Evolutionary conservation across 2,113 vertebrate species (phyloP).

Genomic region (Sarotherodon lohbergeri): DNA sequence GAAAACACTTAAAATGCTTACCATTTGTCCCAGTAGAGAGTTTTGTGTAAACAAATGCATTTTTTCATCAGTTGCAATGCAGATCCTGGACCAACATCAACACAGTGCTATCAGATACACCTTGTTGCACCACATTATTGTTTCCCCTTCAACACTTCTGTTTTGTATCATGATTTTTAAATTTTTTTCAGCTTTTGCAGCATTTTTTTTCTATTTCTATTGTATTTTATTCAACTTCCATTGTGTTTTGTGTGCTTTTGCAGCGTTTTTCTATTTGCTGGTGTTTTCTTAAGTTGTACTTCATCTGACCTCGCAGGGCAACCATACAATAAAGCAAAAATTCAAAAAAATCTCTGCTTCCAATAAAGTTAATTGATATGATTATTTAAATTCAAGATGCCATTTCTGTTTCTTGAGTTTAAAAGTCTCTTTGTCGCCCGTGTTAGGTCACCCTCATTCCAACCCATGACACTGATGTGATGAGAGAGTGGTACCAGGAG

Average conservation of each 20-base stretch:
- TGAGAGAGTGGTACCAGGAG: slow-evolving; percentile 98
- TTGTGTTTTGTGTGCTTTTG: not conserved
- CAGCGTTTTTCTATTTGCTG: not conserved
- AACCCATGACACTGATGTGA: slow-evolving; percentile 95
- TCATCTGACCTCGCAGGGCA: no score
- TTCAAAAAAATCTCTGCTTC: not conserved
- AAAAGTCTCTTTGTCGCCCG: not conserved
- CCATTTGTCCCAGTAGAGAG: not conserved
- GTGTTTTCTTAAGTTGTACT: no score
- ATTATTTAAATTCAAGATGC: not conserved
- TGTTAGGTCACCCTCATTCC: slow-evolving; percentile 93
- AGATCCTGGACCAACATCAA: not conserved
- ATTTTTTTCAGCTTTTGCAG: not conserved
- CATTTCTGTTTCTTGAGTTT: not conserved
- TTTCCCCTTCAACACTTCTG: not conserved
- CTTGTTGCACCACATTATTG: not conserved
- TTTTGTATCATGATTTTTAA: not conserved
- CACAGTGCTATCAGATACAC: not conserved
- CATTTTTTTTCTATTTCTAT: not conserved
- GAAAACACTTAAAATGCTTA: not conserved
- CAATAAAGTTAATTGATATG: not conserved
- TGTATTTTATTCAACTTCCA: not conserved
- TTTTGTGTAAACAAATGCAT: not conserved
- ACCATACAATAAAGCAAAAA: not conserved
- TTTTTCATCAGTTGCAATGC: not conserved